phyloP scores from a whole-genome alignment of 2,888 invertebrate species.

The Lithophane socia region DNA sequence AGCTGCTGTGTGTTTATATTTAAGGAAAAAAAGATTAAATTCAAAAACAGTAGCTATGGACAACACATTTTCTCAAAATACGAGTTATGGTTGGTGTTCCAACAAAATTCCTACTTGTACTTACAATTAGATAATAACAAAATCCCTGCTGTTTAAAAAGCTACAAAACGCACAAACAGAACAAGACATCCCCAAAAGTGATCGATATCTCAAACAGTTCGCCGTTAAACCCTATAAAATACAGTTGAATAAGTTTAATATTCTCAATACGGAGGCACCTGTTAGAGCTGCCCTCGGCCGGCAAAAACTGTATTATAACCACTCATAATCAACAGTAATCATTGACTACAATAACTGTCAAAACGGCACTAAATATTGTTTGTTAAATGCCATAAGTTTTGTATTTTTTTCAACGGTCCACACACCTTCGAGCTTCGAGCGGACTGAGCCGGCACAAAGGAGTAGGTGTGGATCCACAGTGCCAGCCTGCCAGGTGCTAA shows the following conservation, averaged over 20 bases:
- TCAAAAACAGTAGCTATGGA: too few relatives aligned
- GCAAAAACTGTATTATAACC: slow-evolving; percentile 82
- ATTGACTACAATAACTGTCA: slow-evolving; percentile 89
- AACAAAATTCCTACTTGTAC: not conserved
- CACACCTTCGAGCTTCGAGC: slow-evolving; percentile 81
- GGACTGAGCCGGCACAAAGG: slow-evolving; percentile 75
- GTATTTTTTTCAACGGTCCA: slow-evolving; percentile 85
- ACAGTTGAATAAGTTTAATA: slow-evolving; percentile 63
- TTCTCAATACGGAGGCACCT: slow-evolving; percentile 77
- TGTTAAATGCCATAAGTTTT: slow-evolving; percentile 88
- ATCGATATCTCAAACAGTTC: slow-evolving; percentile 52
- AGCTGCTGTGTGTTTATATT: not conserved
- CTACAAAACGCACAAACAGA: slow-evolving; percentile 32
- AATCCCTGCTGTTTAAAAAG: slow-evolving; percentile 12
- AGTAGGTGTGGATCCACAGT: slow-evolving; percentile 76
- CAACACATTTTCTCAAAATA: not conserved
- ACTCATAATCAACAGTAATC: slow-evolving; percentile 86
- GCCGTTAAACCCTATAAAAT: slow-evolving; percentile 67
- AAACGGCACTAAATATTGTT: slow-evolving; percentile 90
- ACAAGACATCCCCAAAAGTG: slow-evolving; percentile 32
- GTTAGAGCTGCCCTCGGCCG: slow-evolving; percentile 76
- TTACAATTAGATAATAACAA: not conserved
- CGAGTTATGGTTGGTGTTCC: not conserved
- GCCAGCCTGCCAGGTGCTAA: slow-evolving; percentile 80
- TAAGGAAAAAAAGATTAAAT: too few relatives aligned